These are phyloP conservation scores for Zaprionus davidi DNA, from an alignment of 1,140 invertebrate genomes.

Conservation along the genomic window DNA sequence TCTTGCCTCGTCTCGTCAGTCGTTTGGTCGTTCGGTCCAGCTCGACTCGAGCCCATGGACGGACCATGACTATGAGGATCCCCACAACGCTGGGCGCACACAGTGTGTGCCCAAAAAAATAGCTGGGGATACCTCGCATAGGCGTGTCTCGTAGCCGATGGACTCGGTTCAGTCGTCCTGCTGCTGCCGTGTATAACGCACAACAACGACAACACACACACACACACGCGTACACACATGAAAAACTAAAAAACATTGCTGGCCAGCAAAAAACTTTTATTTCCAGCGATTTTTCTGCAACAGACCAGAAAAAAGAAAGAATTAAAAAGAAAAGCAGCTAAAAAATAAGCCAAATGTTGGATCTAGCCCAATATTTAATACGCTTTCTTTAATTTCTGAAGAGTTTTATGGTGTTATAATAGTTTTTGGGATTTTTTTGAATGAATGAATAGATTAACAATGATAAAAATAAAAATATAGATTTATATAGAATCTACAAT, in stretches of 20 bases:
- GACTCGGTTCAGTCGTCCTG: slow-evolving; percentile 7
- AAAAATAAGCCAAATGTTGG: background rate
- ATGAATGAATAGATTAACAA: no score
- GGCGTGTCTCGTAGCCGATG: slow-evolving; percentile 44
- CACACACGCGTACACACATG: slow-evolving; percentile 8
- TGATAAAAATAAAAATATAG: no score
- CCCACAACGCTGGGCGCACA: slow-evolving; percentile 3
- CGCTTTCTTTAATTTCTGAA: background rate
- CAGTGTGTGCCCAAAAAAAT: background rate
- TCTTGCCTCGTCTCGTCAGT: background rate
- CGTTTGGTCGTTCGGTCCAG: slow-evolving; percentile 13
- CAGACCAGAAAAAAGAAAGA: slow-evolving; percentile 13
- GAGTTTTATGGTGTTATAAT: no score
- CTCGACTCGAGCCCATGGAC: slow-evolving; percentile 21
- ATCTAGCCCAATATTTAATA: background rate
- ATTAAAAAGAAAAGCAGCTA: slow-evolving; percentile 9
- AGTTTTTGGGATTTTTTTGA: no score
- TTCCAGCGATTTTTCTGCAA: slow-evolving; percentile 36
- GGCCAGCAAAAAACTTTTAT: slow-evolving; percentile 43
- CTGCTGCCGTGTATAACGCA: slow-evolving; percentile 26
- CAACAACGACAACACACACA: slow-evolving; percentile 14
- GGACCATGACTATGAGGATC: slow-evolving; percentile 7
- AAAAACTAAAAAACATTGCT: slow-evolving; percentile 21
- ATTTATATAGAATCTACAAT: no score
- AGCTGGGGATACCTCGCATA: slow-evolving; percentile 11